Percentiles rank a stretch among this genome's conserved stretches.
These are phyloP conservation scores for Halcyon senegalensis DNA, from an alignment of 2,113 vertebrate species.

Conservation along the genomic window DNA sequence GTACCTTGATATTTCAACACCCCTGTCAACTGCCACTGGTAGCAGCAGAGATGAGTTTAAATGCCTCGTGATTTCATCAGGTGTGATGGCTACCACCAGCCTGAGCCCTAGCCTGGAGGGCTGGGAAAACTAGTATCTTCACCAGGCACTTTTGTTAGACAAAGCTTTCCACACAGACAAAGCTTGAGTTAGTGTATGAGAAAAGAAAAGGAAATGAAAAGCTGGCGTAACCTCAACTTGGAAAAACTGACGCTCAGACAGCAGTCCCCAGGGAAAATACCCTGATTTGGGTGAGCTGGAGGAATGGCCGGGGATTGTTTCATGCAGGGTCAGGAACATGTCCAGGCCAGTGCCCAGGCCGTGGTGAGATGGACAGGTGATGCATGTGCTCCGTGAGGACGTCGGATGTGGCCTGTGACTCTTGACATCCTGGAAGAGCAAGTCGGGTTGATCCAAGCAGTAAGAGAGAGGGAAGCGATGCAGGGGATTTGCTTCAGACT, in stretches of 20 bases:
- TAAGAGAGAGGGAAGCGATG: neutral
- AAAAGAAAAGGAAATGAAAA: neutral
- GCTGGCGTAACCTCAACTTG: neutral
- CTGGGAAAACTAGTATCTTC: neutral
- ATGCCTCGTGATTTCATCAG: neutral
- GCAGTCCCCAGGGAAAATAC: neutral
- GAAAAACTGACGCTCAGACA: neutral
- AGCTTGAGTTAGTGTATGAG: neutral
- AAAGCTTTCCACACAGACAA: neutral
- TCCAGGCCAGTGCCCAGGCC: neutral
- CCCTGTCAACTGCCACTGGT: neutral
- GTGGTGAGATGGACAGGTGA: neutral
- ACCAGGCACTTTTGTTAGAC: neutral
- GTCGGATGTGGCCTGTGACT: neutral
- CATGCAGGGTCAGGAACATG: neutral
- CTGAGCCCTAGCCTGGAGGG: neutral
- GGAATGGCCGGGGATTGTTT: neutral
- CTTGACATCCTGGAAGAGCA: neutral
- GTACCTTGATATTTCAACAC: neutral
- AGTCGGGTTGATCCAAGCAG: neutral
- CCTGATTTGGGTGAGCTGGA: neutral
- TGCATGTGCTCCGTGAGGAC: rapidly evolving
- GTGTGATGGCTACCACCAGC: neutral
- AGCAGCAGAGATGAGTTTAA: neutral
- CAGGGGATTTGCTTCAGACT: neutral